Conservation (phyloP, 2,797 vertebrate species). For the Sebastes taczanowskii region DNA sequence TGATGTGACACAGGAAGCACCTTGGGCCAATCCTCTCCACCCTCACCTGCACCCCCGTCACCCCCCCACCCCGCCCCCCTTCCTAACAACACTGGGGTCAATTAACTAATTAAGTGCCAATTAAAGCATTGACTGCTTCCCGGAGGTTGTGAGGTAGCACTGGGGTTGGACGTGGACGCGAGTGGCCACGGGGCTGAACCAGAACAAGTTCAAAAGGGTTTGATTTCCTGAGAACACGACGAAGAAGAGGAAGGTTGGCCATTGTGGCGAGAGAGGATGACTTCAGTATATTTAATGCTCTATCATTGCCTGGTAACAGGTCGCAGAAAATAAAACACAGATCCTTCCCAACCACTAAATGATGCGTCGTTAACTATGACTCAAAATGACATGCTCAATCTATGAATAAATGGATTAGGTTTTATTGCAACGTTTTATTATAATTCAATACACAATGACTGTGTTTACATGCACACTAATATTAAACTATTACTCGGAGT, state of each 20-base stretch:
- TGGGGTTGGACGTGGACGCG: slow-evolving; percentile 37
- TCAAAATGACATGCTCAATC: not conserved
- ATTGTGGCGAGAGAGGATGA: slow-evolving; percentile 10
- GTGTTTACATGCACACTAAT: not conserved
- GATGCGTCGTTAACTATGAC: not conserved
- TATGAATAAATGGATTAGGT: not conserved
- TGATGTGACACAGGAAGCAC: slow-evolving; percentile 80
- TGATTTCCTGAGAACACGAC: slow-evolving; percentile 45
- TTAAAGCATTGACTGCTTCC: slow-evolving; percentile 74
- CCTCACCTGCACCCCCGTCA: slow-evolving; percentile 62
- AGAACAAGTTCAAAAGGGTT: slow-evolving; percentile 63
- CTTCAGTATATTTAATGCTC: slow-evolving; percentile 20
- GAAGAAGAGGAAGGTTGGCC: slow-evolving; percentile 19
- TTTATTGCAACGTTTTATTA: not conserved
- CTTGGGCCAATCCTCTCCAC: slow-evolving; percentile 74
- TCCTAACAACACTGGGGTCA: slow-evolving; percentile 58
- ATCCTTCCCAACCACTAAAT: not conserved
- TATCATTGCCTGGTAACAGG: not conserved
- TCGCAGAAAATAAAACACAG: not conserved
- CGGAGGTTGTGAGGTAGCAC: slow-evolving; percentile 58
- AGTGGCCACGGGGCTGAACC: slow-evolving; percentile 55
- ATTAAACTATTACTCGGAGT: no score
- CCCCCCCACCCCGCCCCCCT: slow-evolving; percentile 9
- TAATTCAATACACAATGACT: not conserved
- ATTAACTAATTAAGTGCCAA: slow-evolving; percentile 82